Conservation (phyloP, 1,140 invertebrate species). For the Cyrtorhinus lividipennis region DNA sequence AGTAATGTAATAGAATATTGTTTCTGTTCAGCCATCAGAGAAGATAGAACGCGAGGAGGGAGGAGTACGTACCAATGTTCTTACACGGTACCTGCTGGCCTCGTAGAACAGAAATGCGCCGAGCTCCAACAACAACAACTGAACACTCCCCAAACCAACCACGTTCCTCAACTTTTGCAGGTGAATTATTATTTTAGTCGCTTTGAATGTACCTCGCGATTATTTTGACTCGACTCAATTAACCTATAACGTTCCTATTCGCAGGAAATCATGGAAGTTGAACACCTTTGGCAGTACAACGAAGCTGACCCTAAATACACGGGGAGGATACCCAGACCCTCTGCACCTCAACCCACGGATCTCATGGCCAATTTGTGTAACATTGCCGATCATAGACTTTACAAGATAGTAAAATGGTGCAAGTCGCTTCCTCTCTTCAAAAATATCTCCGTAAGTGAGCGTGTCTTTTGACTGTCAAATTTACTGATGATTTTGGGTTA, state of each 20-base stretch:
- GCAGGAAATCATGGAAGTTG: slow-evolving; percentile 85
- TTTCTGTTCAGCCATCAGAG: slow-evolving; percentile 61
- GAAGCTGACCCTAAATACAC: slow-evolving; percentile 17
- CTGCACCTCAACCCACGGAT: slow-evolving; percentile 43
- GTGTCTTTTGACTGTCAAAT: neutral
- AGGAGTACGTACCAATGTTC: slow-evolving; percentile 90
- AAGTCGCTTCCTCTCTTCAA: slow-evolving; percentile 92
- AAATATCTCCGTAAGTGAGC: slow-evolving; percentile 65
- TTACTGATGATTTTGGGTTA: neutral
- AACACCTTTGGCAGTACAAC: slow-evolving; percentile 84
- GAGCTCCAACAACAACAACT: slow-evolving; percentile 20
- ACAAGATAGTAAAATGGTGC: slow-evolving; percentile 98
- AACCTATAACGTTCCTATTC: no score
- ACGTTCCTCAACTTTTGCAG: slow-evolving; percentile 39
- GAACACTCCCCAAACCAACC: slow-evolving; percentile 21
- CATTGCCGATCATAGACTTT: slow-evolving; percentile 87
- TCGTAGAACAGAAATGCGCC: slow-evolving; percentile 25
- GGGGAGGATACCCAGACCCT: slow-evolving; percentile 30
- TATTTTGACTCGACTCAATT: no score
- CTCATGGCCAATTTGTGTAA: slow-evolving; percentile 77
- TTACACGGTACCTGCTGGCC: slow-evolving; percentile 58
- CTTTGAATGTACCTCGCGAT: no score
- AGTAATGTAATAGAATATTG: no score
- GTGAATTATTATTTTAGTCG: slow-evolving; percentile 28
- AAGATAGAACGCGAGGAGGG: slow-evolving; percentile 85